phyloP scores from a whole-genome alignment of 2,113 vertebrate genomes.

The Aspidoscelis tigris region DNA sequence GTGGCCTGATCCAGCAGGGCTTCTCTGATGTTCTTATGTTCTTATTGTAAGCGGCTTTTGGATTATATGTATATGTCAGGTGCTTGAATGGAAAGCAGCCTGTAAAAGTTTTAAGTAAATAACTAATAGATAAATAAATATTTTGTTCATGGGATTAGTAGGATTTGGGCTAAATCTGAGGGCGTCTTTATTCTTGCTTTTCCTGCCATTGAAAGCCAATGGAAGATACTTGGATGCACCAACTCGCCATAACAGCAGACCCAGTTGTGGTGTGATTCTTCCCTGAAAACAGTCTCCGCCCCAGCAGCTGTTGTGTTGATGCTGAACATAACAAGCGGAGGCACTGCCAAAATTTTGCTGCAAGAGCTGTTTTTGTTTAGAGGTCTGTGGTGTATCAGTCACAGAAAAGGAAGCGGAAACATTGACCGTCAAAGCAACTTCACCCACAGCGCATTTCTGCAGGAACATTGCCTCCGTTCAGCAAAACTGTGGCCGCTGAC shows the following conservation, averaged over 20 bases:
- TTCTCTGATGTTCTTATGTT: no score
- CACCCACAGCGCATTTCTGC: neutral
- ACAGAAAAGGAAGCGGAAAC: slow-evolving; percentile 7
- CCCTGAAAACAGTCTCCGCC: neutral
- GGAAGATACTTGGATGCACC: neutral
- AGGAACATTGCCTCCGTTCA: neutral
- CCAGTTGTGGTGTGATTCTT: no score
- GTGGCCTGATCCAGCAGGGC: no score
- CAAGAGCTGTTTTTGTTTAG: slow-evolving; percentile 9
- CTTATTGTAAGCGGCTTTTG: no score
- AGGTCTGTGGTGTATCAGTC: neutral
- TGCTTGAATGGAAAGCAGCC: no score
- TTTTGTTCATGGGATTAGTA: no score
- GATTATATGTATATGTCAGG: no score
- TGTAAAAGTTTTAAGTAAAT: no score
- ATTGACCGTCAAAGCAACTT: neutral
- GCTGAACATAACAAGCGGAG: slow-evolving; percentile 10
- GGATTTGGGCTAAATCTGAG: no score
- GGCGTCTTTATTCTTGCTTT: no score
- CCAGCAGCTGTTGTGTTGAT: slow-evolving; percentile 7
- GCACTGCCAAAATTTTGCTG: neutral
- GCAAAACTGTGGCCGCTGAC: no score
- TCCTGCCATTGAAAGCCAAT: neutral
- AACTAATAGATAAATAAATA: no score
- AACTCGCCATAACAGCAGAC: neutral